A percentile compares a stretch with the other conserved stretches of the same genome.
Evolutionary conservation across 2,797 vertebrate genomes (phyloP).

Genomic region (Merluccius polli): DNA sequence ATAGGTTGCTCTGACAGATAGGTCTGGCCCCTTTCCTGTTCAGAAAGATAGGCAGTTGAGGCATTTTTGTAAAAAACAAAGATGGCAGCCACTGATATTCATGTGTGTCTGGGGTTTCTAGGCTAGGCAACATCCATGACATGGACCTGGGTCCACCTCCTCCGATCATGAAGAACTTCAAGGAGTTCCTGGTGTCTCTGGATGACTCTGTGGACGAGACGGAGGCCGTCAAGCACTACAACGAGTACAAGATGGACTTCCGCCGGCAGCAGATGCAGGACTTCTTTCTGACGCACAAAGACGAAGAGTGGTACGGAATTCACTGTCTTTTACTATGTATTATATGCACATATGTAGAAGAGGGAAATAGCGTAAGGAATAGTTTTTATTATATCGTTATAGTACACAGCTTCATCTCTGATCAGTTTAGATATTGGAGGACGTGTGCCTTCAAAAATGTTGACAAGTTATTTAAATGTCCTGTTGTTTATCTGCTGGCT

Average conservation of each 20-base stretch:
- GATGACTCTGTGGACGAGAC: slow-evolving; percentile 95
- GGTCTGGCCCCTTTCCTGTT: too few relatives aligned
- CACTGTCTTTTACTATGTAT: slow-evolving; percentile 17
- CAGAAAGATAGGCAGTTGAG: too few relatives aligned
- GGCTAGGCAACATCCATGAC: slow-evolving; percentile 89
- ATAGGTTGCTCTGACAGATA: too few relatives aligned
- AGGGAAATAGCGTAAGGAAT: neutral
- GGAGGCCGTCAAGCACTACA: slow-evolving; percentile 90
- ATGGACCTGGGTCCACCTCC: slow-evolving; percentile 85
- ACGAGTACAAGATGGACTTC: slow-evolving; percentile 93
- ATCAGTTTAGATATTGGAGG: neutral
- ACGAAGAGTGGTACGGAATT: slow-evolving; percentile 90
- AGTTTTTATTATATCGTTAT: neutral
- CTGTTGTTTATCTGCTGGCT: neutral
- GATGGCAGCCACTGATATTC: neutral
- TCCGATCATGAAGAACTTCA: slow-evolving; percentile 91
- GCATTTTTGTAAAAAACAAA: too few relatives aligned
- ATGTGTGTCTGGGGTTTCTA: slow-evolving; percentile 36
- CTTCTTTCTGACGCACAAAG: slow-evolving; percentile 94
- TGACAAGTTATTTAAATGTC: neutral
- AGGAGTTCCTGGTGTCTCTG: slow-evolving; percentile 89
- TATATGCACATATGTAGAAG: neutral
- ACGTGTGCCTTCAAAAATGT: too few relatives aligned
- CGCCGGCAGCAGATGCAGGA: slow-evolving; percentile 96
- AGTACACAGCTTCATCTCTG: neutral